Conservation (phyloP, 2,797 vertebrate genomes). For the Octomys mimax region DNA sequence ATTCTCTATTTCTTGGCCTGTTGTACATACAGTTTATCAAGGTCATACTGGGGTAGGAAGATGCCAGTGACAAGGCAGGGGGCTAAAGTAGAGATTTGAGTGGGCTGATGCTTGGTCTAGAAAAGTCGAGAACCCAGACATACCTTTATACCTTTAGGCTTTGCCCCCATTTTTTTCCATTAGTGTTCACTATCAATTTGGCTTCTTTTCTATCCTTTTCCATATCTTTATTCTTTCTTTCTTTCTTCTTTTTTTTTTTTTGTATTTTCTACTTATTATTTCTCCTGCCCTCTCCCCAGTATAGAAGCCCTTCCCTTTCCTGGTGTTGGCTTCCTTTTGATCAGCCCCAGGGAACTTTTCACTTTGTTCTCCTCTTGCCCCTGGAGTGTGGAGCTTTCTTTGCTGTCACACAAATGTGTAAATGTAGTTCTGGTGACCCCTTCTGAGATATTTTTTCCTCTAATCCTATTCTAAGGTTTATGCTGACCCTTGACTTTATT, state of each 20-base stretch:
- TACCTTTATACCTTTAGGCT: background rate
- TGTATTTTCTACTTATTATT: slow-evolving; percentile 1
- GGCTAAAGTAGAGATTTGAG: background rate
- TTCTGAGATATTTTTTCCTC: background rate
- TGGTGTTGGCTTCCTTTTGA: background rate
- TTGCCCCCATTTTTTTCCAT: background rate
- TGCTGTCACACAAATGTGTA: background rate
- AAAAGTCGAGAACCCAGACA: background rate
- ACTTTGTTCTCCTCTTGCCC: background rate
- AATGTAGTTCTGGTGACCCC: background rate
- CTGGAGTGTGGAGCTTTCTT: background rate
- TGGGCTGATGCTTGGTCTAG: background rate
- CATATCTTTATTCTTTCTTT: background rate
- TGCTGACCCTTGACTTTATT: background rate
- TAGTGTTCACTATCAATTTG: background rate
- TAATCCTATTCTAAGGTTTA: background rate
- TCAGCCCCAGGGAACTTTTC: background rate
- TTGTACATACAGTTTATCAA: background rate
- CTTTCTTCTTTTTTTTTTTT: background rate
- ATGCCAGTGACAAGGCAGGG: background rate
- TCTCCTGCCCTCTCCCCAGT: background rate
- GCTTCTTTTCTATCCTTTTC: background rate
- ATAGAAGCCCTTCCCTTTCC: background rate
- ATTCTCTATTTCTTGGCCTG: background rate
- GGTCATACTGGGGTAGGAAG: background rate